Conservation (phyloP, 2,797 vertebrate genomes). For the Margarornis squamiger region DNA sequence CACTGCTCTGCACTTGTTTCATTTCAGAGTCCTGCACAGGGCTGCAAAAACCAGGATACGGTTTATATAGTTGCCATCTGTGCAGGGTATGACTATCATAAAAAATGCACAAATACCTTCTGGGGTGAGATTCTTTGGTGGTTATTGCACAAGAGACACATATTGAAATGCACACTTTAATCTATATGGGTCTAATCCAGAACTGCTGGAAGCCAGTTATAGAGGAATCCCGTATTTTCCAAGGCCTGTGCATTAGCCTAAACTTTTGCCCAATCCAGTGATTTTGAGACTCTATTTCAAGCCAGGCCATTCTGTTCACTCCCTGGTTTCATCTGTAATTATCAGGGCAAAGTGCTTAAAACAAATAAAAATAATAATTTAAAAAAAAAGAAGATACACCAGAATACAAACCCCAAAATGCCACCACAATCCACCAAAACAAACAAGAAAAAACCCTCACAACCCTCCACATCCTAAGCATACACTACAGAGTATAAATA, state of each 20-base stretch:
- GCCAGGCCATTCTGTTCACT: background rate
- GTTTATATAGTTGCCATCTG: slow-evolving; percentile 1
- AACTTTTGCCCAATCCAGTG: background rate
- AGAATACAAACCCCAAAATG: accelerated
- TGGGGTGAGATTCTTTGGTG: background rate
- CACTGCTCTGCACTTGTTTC: background rate
- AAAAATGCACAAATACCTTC: slow-evolving; percentile 23
- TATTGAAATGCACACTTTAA: background rate
- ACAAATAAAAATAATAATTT: background rate
- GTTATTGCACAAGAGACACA: background rate
- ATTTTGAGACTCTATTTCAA: background rate
- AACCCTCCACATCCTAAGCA: background rate
- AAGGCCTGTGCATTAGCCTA: background rate
- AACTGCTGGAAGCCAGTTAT: background rate
- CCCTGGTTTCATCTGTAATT: background rate
- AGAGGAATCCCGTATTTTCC: background rate
- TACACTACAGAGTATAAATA: background rate
- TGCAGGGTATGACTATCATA: background rate
- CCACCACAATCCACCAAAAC: background rate
- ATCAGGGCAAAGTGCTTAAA: background rate
- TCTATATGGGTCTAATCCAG: background rate
- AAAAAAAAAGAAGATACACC: background rate
- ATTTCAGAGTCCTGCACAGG: background rate
- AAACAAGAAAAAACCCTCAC: background rate
- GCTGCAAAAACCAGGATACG: background rate